Conservation (phyloP, 2,797 vertebrate genomes). For the Prunella strophiata region DNA sequence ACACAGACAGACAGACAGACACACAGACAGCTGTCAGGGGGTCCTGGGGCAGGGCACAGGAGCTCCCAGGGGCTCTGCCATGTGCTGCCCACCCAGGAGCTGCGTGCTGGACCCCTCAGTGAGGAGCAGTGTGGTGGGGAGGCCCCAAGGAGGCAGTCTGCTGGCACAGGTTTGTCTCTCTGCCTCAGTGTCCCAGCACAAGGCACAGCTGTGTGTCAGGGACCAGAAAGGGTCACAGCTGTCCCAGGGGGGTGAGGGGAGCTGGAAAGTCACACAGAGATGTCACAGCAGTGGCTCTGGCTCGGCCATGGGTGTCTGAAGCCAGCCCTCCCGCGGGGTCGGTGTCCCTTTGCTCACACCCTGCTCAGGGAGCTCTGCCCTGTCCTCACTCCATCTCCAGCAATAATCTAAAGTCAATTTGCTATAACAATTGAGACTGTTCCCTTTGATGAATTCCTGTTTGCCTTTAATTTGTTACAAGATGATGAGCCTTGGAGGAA, state of each 20-base stretch:
- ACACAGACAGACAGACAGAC: neutral
- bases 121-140: neutral
- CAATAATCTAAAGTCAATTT: constrained; percentile 70
- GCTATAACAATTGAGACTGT: constrained; percentile 65
- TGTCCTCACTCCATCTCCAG: constrained; percentile 50
- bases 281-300: neutral
- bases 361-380: neutral
- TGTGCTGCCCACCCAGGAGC: neutral
- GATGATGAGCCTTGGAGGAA: constrained; percentile 60
- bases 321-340: rapidly evolving
- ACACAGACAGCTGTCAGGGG: rapidly evolving
- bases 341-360: neutral
- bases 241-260: neutral
- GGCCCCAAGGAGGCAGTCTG: neutral
- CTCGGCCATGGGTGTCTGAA: rapidly evolving
- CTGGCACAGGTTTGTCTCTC: rapidly evolving
- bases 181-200: neutral
- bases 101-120: rapidly evolving
- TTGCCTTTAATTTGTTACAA: constrained; percentile 74
- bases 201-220: neutral
- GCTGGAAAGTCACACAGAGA: rapidly evolving
- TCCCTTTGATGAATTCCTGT: constrained; percentile 64
- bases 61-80: neutral
- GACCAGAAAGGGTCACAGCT: neutral
- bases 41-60: neutral